phyloP scores from a whole-genome alignment of 2,888 invertebrate genomes.

The Drosophila kambysellisi region DNA sequence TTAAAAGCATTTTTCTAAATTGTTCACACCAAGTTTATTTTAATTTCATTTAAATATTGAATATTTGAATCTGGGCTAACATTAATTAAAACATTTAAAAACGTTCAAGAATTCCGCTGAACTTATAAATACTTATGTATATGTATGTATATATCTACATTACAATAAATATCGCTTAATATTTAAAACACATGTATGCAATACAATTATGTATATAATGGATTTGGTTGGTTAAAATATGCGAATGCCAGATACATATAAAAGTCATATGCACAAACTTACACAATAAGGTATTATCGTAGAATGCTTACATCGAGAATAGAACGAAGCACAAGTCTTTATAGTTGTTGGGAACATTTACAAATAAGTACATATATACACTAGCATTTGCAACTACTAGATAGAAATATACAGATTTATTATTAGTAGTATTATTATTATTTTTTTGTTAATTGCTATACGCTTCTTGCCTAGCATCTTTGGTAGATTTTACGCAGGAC shows the following conservation, averaged over 20 bases:
- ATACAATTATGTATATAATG: background rate
- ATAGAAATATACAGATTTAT: constrained; percentile 57
- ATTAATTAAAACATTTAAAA: constrained; percentile 75
- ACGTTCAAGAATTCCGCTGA: constrained; percentile 49
- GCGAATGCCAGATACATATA: constrained; percentile 38
- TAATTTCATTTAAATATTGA: constrained; percentile 64
- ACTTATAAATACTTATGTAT: constrained; percentile 31
- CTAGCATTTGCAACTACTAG: constrained; percentile 24
- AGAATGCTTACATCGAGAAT: constrained; percentile 73
- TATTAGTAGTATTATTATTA: background rate
- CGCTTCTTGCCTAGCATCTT: constrained; percentile 11
- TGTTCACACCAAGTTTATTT: constrained; percentile 69
- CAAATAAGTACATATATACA: constrained; percentile 64
- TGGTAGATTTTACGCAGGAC: constrained; percentile 6
- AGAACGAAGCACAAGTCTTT: constrained; percentile 80
- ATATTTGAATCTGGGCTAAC: constrained; percentile 56
- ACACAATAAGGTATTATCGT: constrained; percentile 59
- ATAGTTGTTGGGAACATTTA: constrained; percentile 75
- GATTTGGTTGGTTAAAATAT: constrained; percentile 43
- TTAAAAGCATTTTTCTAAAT: constrained; percentile 24
- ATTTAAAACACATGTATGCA: constrained; percentile 11
- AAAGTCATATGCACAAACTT: constrained; percentile 64
- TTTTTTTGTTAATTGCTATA: constrained; percentile 10
- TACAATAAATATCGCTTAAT: constrained; percentile 47
- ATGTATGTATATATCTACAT: constrained; percentile 29